Base-by-base conservation (phyloP, 2,797 vertebrate species). In the Acanthopagrus latus region DNA sequence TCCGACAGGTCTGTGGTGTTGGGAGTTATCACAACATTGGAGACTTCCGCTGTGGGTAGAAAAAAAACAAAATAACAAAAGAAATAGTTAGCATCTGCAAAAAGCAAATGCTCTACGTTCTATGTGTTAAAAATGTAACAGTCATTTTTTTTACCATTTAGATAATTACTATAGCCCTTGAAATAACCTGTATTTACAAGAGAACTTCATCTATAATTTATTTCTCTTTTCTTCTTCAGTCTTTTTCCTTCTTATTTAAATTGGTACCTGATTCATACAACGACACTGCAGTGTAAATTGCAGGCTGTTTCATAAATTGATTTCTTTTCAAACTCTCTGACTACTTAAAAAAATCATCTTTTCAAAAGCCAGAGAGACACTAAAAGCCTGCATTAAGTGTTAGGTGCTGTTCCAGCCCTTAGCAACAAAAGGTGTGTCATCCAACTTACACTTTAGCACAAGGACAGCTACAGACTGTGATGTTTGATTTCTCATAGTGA, bases 1-100 rank as follows among this genome's bases (percentile, higher is more conserved):
- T 95, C 93, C 64, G 90, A 29, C 46, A 93, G n/a, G 13, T 54
- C 74, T 57, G 84, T 83, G 27, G 1, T 56, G 54, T 25, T 89
- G 27, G 58, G 13, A 4, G 20, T 78, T 10, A 91, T 14, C 0
- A 12, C 65, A 23, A 93, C 84, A 12, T 79, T 82, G 38, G 82
- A 86, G 57, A 95, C 59, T 12, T 55, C 77, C 7, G 67, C 94
- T 94, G 55, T 47, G 65, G 57, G 21, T 23, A 16, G 9, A 74
- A 43, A 56, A 57, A 16, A 41, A n/a, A 20, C 33, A 38, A 38
- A 38, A 38, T 3, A 2, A 1, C 2, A 13, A 9, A 44, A 55
- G 6, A 7, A 38, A 20, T 13, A 3, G 11, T 44, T 44, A 44
- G 4, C 43, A 44, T 44, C 13, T 21, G 16, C 27, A 55, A 25